These are phyloP conservation scores for Sapajus apella DNA, from an alignment of 2,113 vertebrate genomes.

Conservation along the genomic window DNA sequence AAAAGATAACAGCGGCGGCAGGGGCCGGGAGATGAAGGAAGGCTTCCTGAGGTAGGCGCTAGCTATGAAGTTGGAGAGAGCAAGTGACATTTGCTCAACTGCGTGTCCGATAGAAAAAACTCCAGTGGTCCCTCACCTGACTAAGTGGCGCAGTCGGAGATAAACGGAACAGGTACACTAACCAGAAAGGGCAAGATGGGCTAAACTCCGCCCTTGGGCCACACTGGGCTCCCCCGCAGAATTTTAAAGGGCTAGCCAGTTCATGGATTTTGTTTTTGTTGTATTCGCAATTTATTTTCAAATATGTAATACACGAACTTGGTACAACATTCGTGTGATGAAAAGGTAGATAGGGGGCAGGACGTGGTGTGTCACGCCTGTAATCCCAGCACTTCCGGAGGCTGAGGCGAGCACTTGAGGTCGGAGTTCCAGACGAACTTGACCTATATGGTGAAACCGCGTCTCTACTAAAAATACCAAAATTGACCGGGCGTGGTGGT, in stretches of 20 bases:
- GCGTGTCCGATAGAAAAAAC: neutral
- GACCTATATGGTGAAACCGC: too few species aligned
- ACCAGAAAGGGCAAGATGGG: neutral
- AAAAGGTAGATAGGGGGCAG: neutral
- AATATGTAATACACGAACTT: neutral
- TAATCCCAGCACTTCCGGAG: too few species aligned
- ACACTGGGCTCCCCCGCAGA: neutral
- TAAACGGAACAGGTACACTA: neutral
- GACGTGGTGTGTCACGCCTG: too few species aligned
- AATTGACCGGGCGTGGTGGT: too few species aligned
- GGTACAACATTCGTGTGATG: neutral
- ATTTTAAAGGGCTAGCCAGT: neutral
- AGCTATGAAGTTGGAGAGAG: neutral
- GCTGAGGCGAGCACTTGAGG: too few species aligned
- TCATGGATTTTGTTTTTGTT: neutral
- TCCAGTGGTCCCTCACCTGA: neutral
- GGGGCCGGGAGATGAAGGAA: neutral
- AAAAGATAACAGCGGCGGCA: neutral
- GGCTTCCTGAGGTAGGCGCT: neutral
- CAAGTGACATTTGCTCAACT: neutral
- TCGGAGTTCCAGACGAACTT: too few species aligned
- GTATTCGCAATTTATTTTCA: neutral
- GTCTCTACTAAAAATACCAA: too few species aligned
- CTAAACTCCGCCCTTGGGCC: neutral
- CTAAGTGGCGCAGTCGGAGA: neutral